These are phyloP conservation scores for Macrobrachium rosenbergii DNA, from an alignment of 1,140 invertebrate genomes.

Conservation along the genomic window DNA sequence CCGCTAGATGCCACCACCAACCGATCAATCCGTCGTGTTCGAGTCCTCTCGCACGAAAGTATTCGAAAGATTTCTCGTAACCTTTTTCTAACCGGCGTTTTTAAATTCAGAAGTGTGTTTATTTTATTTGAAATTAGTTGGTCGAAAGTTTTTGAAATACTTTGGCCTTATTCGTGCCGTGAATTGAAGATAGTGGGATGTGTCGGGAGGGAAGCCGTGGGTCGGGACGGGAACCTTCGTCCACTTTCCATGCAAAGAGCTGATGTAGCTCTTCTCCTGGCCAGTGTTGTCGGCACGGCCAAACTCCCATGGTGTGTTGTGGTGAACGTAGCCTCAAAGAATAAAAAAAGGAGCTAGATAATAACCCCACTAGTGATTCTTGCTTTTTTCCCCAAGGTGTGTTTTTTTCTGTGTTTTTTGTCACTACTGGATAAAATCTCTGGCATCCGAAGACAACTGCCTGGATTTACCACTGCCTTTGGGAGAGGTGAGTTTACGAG, in stretches of 20 bases:
- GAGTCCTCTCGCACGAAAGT: conserved; percentile 35
- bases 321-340: conserved; percentile 33
- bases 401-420: conserved; percentile 14
- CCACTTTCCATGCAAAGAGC: conserved; percentile 59
- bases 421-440: conserved; percentile 1
- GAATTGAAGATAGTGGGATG: too few relatives aligned
- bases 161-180: too few relatives aligned
- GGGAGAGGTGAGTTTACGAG: conserved; percentile 43
- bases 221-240: too few relatives aligned
- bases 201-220: too few relatives aligned
- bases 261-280: conserved; percentile 37
- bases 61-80: background rate
- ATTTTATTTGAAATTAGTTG: too few relatives aligned
- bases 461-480: background rate
- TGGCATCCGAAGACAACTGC: too few relatives aligned
- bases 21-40: conserved; percentile 57
- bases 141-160: too few relatives aligned
- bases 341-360: conserved; percentile 25
- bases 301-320: conserved; percentile 57
- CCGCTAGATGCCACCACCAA: conserved; percentile 56
- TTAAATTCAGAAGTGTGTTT: too few relatives aligned
- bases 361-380: conserved; percentile 26
- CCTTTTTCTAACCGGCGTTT: too few relatives aligned
- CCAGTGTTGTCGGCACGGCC: conserved; percentile 59
- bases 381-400: too few relatives aligned